A percentile compares a stretch with the other conserved stretches of the same genome.
Conservation (phyloP, 2,113 vertebrate species). For the Megalops atlanticus region DNA sequence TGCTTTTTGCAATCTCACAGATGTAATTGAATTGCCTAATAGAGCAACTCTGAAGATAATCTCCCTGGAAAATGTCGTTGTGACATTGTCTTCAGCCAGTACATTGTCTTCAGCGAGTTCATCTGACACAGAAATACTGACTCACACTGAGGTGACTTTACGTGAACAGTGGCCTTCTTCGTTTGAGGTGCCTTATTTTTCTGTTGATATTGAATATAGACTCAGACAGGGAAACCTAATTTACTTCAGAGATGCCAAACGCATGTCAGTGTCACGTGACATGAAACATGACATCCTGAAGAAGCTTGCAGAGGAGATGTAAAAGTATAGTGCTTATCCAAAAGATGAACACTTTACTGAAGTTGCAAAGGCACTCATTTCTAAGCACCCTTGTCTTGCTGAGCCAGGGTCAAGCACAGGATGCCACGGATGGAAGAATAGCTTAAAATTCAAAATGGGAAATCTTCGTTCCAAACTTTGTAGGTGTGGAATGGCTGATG, state of each 20-base stretch:
- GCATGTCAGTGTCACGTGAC: constrained; percentile 26
- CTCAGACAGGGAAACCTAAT: constrained; percentile 21
- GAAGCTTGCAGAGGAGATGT: constrained; percentile 27
- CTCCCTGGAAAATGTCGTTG: constrained; percentile 2
- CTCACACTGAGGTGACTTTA: background rate
- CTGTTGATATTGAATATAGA: constrained; percentile 25
- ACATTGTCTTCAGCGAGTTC: constrained; percentile 6
- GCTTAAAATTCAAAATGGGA: constrained; percentile 19
- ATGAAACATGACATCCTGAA: constrained; percentile 31
- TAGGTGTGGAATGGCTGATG: constrained; percentile 22
- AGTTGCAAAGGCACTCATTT: constrained; percentile 13
- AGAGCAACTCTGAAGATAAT: constrained; percentile 17
- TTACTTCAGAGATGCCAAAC: constrained; percentile 29
- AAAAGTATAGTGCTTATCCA: constrained; percentile 25
- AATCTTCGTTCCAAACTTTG: constrained; percentile 10
- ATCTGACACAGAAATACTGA: constrained; percentile 21
- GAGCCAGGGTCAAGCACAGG: constrained; percentile 8
- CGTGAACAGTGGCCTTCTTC: constrained; percentile 8
- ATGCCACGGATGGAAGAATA: constrained; percentile 12
- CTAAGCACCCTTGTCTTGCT: constrained; percentile 23
- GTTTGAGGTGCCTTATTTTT: constrained; percentile 26
- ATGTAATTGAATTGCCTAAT: constrained; percentile 16
- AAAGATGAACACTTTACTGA: constrained; percentile 22
- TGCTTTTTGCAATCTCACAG: constrained; percentile 28
- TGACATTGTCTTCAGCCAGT: constrained; percentile 1